These are phyloP conservation scores for Myotis yumanensis DNA, from an alignment of 2,113 vertebrate genomes.

Conservation along the genomic window DNA sequence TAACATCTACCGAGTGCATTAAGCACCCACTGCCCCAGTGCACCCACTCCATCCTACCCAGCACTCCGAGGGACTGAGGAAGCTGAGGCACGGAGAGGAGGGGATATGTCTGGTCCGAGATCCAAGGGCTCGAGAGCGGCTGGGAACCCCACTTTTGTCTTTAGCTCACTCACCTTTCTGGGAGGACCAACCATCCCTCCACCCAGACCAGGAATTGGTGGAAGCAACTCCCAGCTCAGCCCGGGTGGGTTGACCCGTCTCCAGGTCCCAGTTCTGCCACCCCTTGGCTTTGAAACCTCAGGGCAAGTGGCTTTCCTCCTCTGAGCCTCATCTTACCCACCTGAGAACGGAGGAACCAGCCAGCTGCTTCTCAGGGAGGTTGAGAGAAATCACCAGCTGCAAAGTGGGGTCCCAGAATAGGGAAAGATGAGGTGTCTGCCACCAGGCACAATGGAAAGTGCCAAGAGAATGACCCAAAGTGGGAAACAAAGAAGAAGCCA, in stretches of 20 bases:
- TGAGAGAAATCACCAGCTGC: not conserved
- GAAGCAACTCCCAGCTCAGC: not conserved
- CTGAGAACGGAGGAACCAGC: not conserved
- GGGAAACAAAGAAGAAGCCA: not conserved
- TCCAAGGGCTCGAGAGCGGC: rapidly evolving
- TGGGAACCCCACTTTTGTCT: not conserved
- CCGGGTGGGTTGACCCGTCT: not conserved
- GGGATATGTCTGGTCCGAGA: not conserved
- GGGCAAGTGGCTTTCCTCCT: not conserved
- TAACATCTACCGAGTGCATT: rapidly evolving
- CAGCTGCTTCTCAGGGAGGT: not conserved
- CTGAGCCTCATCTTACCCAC: not conserved
- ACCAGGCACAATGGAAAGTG: not conserved
- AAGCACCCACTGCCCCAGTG: too few species aligned
- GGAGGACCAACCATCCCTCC: not conserved
- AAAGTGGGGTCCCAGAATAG: not conserved
- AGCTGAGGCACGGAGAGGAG: not conserved
- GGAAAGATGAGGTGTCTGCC: not conserved
- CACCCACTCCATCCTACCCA: not conserved
- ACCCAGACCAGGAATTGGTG: not conserved
- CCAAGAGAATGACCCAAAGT: not conserved
- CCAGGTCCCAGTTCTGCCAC: not conserved
- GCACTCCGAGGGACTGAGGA: not conserved
- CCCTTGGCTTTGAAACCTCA: not conserved
- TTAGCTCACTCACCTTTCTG: not conserved